These are phyloP conservation scores for Oryzaephilus surinamensis DNA, from an alignment of 1,140 invertebrate genomes.

Conservation along the genomic window DNA sequence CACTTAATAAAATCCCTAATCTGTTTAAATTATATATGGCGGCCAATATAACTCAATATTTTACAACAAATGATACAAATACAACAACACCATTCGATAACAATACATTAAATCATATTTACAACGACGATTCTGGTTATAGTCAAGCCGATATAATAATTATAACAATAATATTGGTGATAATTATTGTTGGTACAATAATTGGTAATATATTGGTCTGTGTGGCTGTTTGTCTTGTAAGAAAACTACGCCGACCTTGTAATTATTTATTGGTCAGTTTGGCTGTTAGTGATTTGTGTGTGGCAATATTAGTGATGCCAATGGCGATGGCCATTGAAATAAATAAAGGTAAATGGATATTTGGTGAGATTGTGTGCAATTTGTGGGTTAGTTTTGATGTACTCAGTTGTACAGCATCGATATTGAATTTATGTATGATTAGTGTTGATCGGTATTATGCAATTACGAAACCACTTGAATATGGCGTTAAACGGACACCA, in stretches of 20 bases:
- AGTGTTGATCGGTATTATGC: constrained; percentile 82
- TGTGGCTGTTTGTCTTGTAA: constrained; percentile 73
- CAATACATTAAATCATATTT: background rate
- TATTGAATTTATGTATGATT: constrained; percentile 87
- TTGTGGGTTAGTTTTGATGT: constrained; percentile 83
- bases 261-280: constrained; percentile 86
- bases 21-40: too few relatives aligned
- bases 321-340: constrained; percentile 75
- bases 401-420: constrained; percentile 76
- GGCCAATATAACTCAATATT: constrained; percentile 17
- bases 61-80: constrained; percentile 12
- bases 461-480: constrained; percentile 83
- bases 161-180: constrained; percentile 57
- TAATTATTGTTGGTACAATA: constrained; percentile 69
- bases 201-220: constrained; percentile 84
- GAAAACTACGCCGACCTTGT: constrained; percentile 70
- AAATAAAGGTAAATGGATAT: constrained; percentile 66
- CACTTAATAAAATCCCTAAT: too few relatives aligned
- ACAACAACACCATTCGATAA: background rate
- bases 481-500: constrained; percentile 77
- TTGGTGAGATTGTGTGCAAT: constrained; percentile 74
- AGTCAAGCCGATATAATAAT: constrained; percentile 49
- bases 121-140: constrained; percentile 24
- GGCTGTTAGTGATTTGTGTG: constrained; percentile 79
- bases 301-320: constrained; percentile 74